Base-by-base conservation (phyloP, 2,888 invertebrate genomes). In the Loripinus fragilis region DNA sequence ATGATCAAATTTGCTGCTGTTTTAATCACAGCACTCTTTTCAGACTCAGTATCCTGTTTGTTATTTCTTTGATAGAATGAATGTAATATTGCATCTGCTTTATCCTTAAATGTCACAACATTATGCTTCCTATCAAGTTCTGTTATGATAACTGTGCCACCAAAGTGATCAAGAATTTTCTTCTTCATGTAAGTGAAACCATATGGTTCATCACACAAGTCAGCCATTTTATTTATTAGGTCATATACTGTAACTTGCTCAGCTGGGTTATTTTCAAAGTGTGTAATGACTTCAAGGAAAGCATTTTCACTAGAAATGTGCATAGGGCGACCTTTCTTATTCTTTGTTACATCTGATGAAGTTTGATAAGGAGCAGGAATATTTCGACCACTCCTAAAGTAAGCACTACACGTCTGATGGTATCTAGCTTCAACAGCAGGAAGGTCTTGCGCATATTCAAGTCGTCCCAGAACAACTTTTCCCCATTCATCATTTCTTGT, bases 1-100 rank as follows among this genome's bases (percentile, higher is more conserved):
- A 76, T 81, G 10, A 87, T 87, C 20, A 88, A 65, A 55, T 86
- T 79, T 55, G 83, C 87, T 25, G 87, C 87, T 25, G 83, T 52
- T 70, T 77, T 35, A 12, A 87, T 79, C n/a, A 88, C 67, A 41
- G 48, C 66, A 41, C 38, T 25, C 68, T 85, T 81, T 23, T 85
- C 65, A 38, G 42, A n/a, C 25, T 83, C 74, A 15, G 76, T 41
- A 23, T 75, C 72, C 15, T 69, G 38, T 20, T 25, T 20, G 33
- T 68, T 72, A 35, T 42, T 41, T 33, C 66, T 67, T 20, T 78
- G 55, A 33, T 78, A 74, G 35, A 78, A 84, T 0, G 80, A n/a
- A n/a, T n/a, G n/a, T n/a, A n/a, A n/a, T n/a, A n/a, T n/a, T n/a
- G n/a, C n/a, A n/a, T n/a, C n/a, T 69, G 30, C 81, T 52, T 23